These are phyloP conservation scores for Cyclargus thomasi DNA, from an alignment of 1,140 invertebrate genomes.

Conservation along the genomic window DNA sequence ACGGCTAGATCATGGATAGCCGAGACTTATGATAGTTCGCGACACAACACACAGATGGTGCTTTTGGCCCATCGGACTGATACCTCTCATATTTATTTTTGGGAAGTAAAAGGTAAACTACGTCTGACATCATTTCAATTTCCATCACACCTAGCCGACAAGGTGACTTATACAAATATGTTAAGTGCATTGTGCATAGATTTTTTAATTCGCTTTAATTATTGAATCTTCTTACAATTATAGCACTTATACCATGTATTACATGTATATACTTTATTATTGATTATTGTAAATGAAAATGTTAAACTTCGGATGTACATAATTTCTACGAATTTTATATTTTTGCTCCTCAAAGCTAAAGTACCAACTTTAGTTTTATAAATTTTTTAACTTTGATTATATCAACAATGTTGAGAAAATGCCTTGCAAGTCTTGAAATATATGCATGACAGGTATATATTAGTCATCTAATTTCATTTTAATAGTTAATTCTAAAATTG, in stretches of 20 bases:
- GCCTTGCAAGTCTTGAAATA: no score
- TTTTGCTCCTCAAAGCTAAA: no score
- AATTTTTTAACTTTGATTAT: no score
- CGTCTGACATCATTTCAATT: slow-evolving; percentile 27
- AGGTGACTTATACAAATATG: background rate
- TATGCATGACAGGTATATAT: background rate
- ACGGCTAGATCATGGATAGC: background rate
- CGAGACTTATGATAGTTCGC: background rate
- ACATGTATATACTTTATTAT: no score
- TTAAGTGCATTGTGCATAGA: background rate
- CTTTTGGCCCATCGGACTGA: slow-evolving; percentile 21
- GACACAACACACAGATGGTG: slow-evolving; percentile 37
- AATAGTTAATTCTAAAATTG: background rate
- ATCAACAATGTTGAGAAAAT: no score
- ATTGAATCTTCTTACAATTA: background rate
- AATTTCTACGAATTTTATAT: no score
- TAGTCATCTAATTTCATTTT: background rate
- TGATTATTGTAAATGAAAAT: no score
- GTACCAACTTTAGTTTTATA: no score
- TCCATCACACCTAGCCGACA: slow-evolving; percentile 5
- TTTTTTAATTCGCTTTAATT: background rate
- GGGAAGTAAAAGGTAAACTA: slow-evolving; percentile 49
- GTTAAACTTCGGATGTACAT: no score
- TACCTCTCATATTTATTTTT: slow-evolving; percentile 62
- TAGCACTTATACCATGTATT: background rate